Evolutionary conservation across 2,113 vertebrate species (phyloP), one percentile per base, ranked within the genome.

Genomic region (Typhlomys cinereus): DNA sequence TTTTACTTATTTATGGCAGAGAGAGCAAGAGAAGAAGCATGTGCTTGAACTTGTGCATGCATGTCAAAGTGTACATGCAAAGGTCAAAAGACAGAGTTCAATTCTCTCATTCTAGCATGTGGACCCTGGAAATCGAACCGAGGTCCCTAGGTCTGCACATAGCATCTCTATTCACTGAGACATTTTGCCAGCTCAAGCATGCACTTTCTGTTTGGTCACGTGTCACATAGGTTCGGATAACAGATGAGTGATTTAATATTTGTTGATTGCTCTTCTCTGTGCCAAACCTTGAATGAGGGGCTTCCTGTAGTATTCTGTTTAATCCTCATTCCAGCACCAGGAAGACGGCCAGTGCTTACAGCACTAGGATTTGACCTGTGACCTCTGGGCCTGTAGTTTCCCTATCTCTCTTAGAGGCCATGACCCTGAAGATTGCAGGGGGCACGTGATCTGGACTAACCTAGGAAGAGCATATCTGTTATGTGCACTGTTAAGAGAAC

Each of bases 211-310:
- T 66, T 20, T 39, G 10, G 15, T 9, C 46, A 29, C 31, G n/a
- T 5, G 2, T 31, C 69, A 15, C 39, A 0, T 31, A 71, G 44
- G 44, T 61, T 12, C 41, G 2, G 64, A 1, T 64, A 23, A 23
- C 4, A 44, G 48, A 39, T 20, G 36, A 66, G 48, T 39, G 73
- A 17, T 25, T 79, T 4, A 8, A 1, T 59, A 4, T 41, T 66
- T 62, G 29, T 6, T 15, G 31, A 15, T 9, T n/a, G 25, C 57
- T n/a, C 39, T 46, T 0, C 54, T 36, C n/a, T 20, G 0, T 11
- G 74, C 86, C 41, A 57, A 59, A 79, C n/a, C n/a, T 69, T n/a
- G 3, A 44, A 52, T 52, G 4, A 13, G n/a, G 64, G 12, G 41
- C 36, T 31, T 75, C 75, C 54, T 41, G 0, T 7, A 14, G 7